Evolutionary conservation across 2,888 invertebrate species (phyloP).

Genomic region (Halictus quadricinctus): DNA sequence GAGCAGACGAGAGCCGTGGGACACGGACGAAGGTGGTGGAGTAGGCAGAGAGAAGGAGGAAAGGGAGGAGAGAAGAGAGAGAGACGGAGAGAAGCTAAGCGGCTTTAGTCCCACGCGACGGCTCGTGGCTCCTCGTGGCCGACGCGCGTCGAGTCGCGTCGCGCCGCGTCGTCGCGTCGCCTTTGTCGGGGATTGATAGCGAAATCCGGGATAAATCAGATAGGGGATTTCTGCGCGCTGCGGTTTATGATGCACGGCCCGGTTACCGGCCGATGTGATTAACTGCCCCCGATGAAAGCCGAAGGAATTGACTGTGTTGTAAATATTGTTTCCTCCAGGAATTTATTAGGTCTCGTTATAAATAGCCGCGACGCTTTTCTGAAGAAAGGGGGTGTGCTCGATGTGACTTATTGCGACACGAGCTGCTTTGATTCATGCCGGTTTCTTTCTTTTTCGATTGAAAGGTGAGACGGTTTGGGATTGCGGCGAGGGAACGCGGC

Average conservation of each 20-base stretch:
- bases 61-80: not conserved
- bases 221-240: conserved; percentile 11
- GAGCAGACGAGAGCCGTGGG: conserved; percentile 53
- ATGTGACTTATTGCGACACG: not conserved
- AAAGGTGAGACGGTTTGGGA: not conserved
- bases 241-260: not conserved
- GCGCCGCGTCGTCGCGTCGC: conserved; percentile 70
- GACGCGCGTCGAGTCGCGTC: conserved; percentile 71
- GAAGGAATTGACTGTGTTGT: not conserved
- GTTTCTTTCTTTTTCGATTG: not conserved
- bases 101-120: conserved; percentile 76
- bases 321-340: not conserved
- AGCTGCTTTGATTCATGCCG: not conserved
- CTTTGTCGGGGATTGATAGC: conserved; percentile 65
- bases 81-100: conserved; percentile 36
- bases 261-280: not conserved
- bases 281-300: not conserved
- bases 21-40: conserved; percentile 49
- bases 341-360: conserved; percentile 4
- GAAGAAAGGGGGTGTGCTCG: not conserved
- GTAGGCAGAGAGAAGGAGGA: conserved; percentile 17
- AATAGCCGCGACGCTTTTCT: not conserved
- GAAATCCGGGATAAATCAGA: conserved; percentile 54
- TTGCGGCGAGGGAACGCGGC: not conserved
- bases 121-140: conserved; percentile 79